Conservation (phyloP, 2,888 invertebrate genomes). For the Acanthosepion esculentum region DNA sequence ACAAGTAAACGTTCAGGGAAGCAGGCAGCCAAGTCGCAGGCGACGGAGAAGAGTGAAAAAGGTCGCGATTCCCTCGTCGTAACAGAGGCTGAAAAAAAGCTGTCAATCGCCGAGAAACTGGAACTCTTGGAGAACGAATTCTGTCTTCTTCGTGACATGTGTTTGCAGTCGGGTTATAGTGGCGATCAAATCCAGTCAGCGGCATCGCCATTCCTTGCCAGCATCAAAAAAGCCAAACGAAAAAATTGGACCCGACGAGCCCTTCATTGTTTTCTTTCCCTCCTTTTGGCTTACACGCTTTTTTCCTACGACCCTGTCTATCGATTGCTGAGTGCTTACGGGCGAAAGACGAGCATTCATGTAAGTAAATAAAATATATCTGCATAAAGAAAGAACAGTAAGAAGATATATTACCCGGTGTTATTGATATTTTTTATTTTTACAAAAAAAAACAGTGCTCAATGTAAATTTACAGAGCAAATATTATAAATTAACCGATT, state of each 20-base stretch:
- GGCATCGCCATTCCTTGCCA: slow-evolving; percentile 56
- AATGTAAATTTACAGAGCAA: too few relatives aligned
- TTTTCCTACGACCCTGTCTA: slow-evolving; percentile 46
- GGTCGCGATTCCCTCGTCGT: background rate
- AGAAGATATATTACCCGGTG: too few relatives aligned
- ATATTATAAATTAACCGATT: too few relatives aligned
- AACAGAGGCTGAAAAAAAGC: slow-evolving; percentile 49
- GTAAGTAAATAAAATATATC: background rate
- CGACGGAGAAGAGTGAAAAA: background rate
- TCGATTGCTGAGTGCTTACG: background rate
- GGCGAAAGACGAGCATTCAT: slow-evolving; percentile 20
- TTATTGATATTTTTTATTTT: too few relatives aligned
- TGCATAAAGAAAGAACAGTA: too few relatives aligned
- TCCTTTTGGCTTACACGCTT: background rate
- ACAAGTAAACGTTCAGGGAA: slow-evolving; percentile 14
- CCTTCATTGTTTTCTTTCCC: background rate
- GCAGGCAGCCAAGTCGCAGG: background rate
- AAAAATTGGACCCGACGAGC: slow-evolving; percentile 51
- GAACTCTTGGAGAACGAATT: slow-evolving; percentile 61
- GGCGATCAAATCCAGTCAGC: slow-evolving; percentile 58
- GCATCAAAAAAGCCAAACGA: slow-evolving; percentile 51
- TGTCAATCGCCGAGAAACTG: slow-evolving; percentile 59
- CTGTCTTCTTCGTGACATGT: slow-evolving; percentile 59
- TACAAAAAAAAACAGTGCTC: too few relatives aligned
- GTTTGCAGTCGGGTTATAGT: slow-evolving; percentile 60